Evolutionary conservation across 2,797 vertebrate genomes (phyloP), one percentile per base, ranked within the genome.

Genomic region (Pelochelys cantorii): DNA sequence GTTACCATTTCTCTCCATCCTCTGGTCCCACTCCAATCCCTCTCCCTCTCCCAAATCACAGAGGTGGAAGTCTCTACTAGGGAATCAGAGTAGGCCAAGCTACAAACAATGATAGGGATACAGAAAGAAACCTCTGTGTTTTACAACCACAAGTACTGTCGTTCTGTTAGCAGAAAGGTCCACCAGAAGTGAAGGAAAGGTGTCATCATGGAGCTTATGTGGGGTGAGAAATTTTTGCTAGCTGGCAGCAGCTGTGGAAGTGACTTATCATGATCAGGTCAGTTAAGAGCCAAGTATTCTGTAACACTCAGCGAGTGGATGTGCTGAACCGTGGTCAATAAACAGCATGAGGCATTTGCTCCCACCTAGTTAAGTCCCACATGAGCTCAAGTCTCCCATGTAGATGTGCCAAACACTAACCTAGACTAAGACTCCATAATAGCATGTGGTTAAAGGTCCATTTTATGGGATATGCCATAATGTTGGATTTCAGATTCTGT

Each of bases 331-430:
- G 34, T 52, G 25, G 42, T 77, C 7, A 57, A 31, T 74, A 84
- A 94, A 89, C 25, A 85, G 53, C 53, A 71, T 3, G 2, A 87
- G 82, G 55, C 1, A 0, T 89, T 93, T 94, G 34, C 68, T 71
- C n/a, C 10, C 68, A 37, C 68, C 34, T 11, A 20, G 10, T 11
- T 68, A 68, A 34, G 34, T 71, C n/a, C 68, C 11, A 37, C 18
- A 22, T 92, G 2, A 83, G 68, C 42, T 77, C 34, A 22, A 77
- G 42, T 42, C 25, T 85, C 17, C 6, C 0, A 0, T 53, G 53
- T 13, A 54, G 83, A 62, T 20, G 31, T 81, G 81, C 55, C 91
- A 93, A 90, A 84, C 85, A 88, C 82, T 86, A 83, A 68, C 4
- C 23, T 1, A 62, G 85, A 80, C 37, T 13, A 71, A 78, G 31